Evolutionary conservation across 2,113 vertebrate genomes (phyloP).

Genomic region (Strix aluco): DNA sequence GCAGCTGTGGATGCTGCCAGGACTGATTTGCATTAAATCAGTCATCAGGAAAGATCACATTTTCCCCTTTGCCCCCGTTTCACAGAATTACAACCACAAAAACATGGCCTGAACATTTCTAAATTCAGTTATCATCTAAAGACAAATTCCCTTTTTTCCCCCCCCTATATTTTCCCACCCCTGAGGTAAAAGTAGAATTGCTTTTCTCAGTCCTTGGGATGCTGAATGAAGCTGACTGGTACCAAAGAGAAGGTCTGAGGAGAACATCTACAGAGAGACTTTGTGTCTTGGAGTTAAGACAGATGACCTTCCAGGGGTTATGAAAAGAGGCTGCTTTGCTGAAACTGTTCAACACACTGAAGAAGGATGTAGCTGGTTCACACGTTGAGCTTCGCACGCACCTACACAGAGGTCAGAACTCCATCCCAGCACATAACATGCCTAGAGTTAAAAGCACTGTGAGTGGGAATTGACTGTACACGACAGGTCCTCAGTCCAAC

Average conservation of each 20-base stretch:
- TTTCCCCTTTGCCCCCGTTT: not conserved
- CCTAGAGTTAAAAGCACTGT: not conserved
- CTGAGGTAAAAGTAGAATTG: not conserved
- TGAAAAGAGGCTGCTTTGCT: not conserved
- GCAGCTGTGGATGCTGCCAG: not conserved
- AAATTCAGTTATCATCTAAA: slow-evolving; percentile 13
- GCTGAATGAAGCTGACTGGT: not conserved
- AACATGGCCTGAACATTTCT: not conserved
- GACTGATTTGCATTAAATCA: slow-evolving; percentile 17
- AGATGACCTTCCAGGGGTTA: not conserved
- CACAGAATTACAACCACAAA: not conserved
- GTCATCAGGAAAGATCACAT: not conserved
- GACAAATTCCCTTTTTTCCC: not conserved
- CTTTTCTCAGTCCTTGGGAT: not conserved
- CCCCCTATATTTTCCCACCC: fast-evolving
- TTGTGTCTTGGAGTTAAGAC: not conserved
- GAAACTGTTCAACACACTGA: not conserved
- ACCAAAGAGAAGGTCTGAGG: not conserved
- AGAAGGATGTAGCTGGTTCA: not conserved
- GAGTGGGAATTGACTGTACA: not conserved
- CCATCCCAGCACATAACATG: not conserved
- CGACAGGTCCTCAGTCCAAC: not conserved
- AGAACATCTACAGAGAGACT: not conserved
- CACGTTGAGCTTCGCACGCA: fast-evolving
- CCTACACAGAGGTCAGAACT: not conserved